Percentiles rank a stretch among this genome's conserved stretches.
Evolutionary conservation across 2,888 invertebrate genomes (phyloP).

Genomic region (Chymomyza fuscimana): DNA sequence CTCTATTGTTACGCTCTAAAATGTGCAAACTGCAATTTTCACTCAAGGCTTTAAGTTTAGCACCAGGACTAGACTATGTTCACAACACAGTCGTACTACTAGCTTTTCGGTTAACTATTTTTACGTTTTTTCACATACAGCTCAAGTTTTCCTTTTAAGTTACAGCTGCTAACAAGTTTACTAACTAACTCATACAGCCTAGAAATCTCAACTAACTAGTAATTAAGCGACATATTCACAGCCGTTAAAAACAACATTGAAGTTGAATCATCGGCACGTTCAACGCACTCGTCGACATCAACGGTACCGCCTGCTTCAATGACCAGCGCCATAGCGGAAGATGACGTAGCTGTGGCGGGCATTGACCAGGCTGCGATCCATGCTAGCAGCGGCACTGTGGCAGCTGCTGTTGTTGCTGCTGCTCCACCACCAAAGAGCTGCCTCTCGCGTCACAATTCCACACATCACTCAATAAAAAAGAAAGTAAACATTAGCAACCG

Average conservation of each 20-base stretch:
- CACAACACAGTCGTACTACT: too few relatives aligned
- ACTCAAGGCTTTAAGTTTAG: neutral
- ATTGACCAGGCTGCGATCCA: neutral
- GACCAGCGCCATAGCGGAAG: constrained; percentile 53
- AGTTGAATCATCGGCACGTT: constrained; percentile 26
- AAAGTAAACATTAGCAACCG: constrained; percentile 79
- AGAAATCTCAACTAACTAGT: neutral
- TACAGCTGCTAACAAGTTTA: constrained; percentile 1
- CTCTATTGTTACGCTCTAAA: neutral
- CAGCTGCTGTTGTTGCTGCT: neutral
- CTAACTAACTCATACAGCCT: neutral
- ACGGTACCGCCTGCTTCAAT: constrained; percentile 65
- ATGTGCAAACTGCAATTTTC: neutral
- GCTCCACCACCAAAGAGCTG: constrained; percentile 73
- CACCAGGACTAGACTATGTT: neutral
- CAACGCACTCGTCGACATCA: constrained; percentile 61
- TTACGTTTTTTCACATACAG: neutral
- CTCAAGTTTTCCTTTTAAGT: neutral
- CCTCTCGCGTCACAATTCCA: constrained; percentile 78
- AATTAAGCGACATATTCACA: constrained; percentile 25
- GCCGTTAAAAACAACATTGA: constrained; percentile 13
- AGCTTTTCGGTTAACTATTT: neutral
- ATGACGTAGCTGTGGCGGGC: constrained; percentile 33
- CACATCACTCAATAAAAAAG: constrained; percentile 78
- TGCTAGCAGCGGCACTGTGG: neutral